Evolutionary conservation across 1,140 invertebrate species (phyloP).

Genomic region (Drosophila hydei): DNA sequence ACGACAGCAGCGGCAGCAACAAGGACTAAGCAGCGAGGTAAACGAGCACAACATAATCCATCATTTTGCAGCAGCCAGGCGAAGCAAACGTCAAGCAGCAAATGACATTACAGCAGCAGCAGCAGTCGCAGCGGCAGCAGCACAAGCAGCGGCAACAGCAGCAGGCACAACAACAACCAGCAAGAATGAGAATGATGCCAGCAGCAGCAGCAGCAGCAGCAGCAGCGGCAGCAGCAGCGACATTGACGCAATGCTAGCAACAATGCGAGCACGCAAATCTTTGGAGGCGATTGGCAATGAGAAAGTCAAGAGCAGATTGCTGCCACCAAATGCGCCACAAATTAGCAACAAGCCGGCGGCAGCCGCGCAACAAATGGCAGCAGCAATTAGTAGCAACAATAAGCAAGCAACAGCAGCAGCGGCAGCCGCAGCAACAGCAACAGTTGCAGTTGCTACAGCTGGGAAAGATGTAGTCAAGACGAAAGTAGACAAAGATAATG

Average conservation of each 20-base stretch:
- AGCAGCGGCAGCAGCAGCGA: constrained; percentile 28
- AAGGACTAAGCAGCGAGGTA: constrained; percentile 45
- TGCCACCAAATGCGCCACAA: constrained; percentile 74
- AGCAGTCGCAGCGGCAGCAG: constrained; percentile 43
- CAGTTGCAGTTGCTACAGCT: constrained; percentile 27
- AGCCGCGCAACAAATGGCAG: constrained; percentile 53
- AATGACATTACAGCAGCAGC: constrained; percentile 61
- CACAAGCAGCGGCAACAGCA: constrained; percentile 26
- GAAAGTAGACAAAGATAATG: constrained; percentile 25
- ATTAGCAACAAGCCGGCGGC: constrained; percentile 74
- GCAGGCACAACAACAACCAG: constrained; percentile 37
- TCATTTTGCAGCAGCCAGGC: constrained; percentile 66
- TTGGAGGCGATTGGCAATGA: constrained; percentile 51
- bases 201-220: constrained; percentile 23
- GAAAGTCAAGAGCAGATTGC: constrained; percentile 38
- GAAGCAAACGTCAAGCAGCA: constrained; percentile 68
- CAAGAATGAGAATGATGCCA: constrained; percentile 45
- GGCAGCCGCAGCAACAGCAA: constrained; percentile 13
- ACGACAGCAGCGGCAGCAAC: constrained; percentile 14
- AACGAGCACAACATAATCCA: constrained; percentile 77
- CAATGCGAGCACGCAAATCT: constrained; percentile 73
- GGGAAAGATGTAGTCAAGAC: constrained; percentile 42
- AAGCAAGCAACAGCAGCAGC: constrained; percentile 43
- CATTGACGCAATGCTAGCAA: constrained; percentile 44
- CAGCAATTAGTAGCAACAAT: constrained; percentile 59